Conservation (phyloP, 2,113 vertebrate species). For the Tychaedon coryphoeus region DNA sequence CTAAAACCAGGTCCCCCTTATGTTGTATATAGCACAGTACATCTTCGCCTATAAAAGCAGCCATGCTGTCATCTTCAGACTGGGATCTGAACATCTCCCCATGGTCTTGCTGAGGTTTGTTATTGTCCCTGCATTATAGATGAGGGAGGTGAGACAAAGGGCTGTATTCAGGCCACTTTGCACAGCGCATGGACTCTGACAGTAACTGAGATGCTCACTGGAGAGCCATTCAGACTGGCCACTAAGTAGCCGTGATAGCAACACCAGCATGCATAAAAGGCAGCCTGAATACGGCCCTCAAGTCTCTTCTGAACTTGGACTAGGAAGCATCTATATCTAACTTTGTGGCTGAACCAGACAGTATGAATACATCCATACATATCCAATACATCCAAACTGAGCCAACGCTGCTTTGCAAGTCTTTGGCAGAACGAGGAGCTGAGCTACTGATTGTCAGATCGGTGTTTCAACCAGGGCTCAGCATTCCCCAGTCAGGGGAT, state of each 20-base stretch:
- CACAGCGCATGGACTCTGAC: not conserved
- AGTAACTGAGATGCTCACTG: not conserved
- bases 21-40: not conserved
- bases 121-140: not conserved
- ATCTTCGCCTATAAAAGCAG: not conserved
- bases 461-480: not conserved
- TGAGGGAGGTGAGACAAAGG: not conserved
- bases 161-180: not conserved
- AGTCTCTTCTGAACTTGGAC: not conserved
- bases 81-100: not conserved
- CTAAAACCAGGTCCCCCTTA: not conserved
- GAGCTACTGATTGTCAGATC: not conserved
- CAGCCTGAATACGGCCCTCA: not conserved
- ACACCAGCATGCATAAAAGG: fast-evolving
- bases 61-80: not conserved
- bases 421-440: not conserved
- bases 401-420: not conserved
- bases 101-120: not conserved
- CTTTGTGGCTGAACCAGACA: not conserved
- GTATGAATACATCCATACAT: not conserved
- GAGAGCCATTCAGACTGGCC: not conserved
- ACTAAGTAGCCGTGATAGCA: not conserved
- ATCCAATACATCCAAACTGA: not conserved
- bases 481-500: not conserved
- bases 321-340: not conserved